Evolutionary conservation across 2,888 invertebrate genomes (phyloP).

Genomic region (Stenichneumon culpator): DNA sequence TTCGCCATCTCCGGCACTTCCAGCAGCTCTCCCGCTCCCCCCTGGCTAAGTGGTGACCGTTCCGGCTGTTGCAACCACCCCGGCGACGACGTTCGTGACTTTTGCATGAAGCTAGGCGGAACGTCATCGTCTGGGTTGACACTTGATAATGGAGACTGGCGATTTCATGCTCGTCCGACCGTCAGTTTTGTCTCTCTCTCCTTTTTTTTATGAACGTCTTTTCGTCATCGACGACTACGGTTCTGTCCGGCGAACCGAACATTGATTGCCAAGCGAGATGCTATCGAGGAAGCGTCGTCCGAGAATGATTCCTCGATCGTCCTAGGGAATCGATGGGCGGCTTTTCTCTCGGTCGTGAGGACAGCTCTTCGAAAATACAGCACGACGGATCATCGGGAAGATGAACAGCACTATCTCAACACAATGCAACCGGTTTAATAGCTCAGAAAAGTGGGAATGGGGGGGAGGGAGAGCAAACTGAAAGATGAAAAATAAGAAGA

Average conservation of each 20-base stretch:
- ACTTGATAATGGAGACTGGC: slow-evolving; percentile 14
- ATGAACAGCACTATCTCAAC: slow-evolving; percentile 59
- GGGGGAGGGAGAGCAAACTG: slow-evolving; percentile 49
- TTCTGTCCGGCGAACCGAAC: slow-evolving; percentile 30
- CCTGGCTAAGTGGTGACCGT: slow-evolving; percentile 15
- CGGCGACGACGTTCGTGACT: slow-evolving; percentile 3
- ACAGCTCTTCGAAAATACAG: slow-evolving; percentile 41
- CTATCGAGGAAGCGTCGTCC: slow-evolving; percentile 46
- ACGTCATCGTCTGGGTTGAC: slow-evolving; percentile 35
- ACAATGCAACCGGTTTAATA: slow-evolving; percentile 56
- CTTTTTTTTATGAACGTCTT: neutral
- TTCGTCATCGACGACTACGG: too few relatives aligned
- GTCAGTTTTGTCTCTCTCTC: neutral
- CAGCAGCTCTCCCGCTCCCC: slow-evolving; percentile 47
- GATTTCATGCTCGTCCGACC: slow-evolving; percentile 4
- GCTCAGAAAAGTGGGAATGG: slow-evolving; percentile 24
- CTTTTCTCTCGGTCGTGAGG: slow-evolving; percentile 33
- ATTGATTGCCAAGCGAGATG: slow-evolving; percentile 35
- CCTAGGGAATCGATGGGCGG: slow-evolving; percentile 6
- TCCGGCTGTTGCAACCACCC: slow-evolving; percentile 39
- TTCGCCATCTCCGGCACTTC: too few relatives aligned
- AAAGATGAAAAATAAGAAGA: slow-evolving; percentile 50
- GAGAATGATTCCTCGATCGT: slow-evolving; percentile 26
- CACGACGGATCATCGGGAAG: slow-evolving; percentile 53
- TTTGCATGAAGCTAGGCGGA: slow-evolving; percentile 19